Evolutionary conservation across 2,888 invertebrate genomes (phyloP).

Genomic region (Aleiodes leptofemur): DNA sequence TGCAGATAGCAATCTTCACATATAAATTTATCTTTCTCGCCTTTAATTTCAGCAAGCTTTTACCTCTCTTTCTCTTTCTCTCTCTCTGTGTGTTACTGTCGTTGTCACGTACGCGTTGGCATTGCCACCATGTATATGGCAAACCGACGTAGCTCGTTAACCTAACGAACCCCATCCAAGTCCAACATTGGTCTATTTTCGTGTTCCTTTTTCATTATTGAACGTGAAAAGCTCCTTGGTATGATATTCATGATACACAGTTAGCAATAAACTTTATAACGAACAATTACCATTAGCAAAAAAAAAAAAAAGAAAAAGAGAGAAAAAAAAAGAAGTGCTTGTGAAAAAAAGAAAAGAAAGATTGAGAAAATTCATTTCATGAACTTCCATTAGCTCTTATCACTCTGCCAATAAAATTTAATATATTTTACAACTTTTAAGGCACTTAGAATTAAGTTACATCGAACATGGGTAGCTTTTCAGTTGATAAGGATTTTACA

Average conservation of each 20-base stretch:
- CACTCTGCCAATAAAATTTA: background rate
- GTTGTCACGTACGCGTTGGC: constrained; percentile 33
- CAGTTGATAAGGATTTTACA: constrained; percentile 3
- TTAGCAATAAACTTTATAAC: constrained; percentile 19
- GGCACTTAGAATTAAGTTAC: constrained; percentile 16
- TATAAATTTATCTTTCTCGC: constrained; percentile 1
- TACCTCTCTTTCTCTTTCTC: background rate
- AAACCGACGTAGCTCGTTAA: constrained; percentile 37
- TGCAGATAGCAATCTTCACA: background rate
- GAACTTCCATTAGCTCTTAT: background rate
- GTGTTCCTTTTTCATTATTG: constrained; percentile 13
- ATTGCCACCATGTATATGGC: constrained; percentile 19
- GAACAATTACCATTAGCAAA: constrained; percentile 2
- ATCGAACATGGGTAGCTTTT: constrained; percentile 7
- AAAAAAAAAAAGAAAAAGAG: constrained; percentile 4
- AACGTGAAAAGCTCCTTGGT: constrained; percentile 12
- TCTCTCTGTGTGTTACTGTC: background rate
- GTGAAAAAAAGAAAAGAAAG: background rate
- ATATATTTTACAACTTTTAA: background rate
- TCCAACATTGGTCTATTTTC: background rate
- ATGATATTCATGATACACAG: constrained; percentile 9
- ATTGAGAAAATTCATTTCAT: background rate
- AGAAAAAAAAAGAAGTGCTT: background rate
- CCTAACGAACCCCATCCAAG: constrained; percentile 37
- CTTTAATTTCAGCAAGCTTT: constrained; percentile 1